Conservation (phyloP, 2,797 vertebrate species). For the Myotis myotis region DNA sequence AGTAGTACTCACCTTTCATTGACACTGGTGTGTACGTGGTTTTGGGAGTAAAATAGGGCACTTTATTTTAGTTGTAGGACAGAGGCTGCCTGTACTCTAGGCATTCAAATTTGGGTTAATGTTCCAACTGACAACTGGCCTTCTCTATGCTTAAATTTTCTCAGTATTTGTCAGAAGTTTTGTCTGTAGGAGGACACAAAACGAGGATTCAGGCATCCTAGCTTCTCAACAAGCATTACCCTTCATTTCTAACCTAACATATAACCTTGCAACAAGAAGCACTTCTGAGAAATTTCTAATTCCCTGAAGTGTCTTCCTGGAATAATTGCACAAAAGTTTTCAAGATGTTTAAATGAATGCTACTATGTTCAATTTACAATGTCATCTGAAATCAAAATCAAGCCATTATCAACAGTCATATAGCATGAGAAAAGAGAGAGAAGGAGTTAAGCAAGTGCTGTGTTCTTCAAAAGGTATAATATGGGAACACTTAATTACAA, state of each 20-base stretch:
- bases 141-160: background rate
- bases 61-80: background rate
- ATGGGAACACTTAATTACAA: slow-evolving; percentile 41
- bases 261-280: background rate
- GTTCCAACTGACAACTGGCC: background rate
- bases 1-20: background rate
- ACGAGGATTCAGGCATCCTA: background rate
- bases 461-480: slow-evolving; percentile 14
- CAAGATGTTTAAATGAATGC: background rate
- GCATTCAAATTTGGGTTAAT: background rate
- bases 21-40: background rate
- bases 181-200: background rate
- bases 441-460: slow-evolving; percentile 50
- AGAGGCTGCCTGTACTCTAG: background rate
- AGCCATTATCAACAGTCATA: background rate
- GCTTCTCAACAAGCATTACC: background rate
- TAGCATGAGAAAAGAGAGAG: background rate
- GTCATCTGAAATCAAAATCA: background rate
- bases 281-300: slow-evolving; percentile 3
- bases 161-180: background rate
- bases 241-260: background rate
- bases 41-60: background rate
- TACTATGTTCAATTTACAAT: background rate
- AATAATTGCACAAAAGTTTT: background rate
- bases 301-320: background rate